Conservation (phyloP, 2,797 vertebrate genomes). For the Toxotes lorentzi region DNA sequence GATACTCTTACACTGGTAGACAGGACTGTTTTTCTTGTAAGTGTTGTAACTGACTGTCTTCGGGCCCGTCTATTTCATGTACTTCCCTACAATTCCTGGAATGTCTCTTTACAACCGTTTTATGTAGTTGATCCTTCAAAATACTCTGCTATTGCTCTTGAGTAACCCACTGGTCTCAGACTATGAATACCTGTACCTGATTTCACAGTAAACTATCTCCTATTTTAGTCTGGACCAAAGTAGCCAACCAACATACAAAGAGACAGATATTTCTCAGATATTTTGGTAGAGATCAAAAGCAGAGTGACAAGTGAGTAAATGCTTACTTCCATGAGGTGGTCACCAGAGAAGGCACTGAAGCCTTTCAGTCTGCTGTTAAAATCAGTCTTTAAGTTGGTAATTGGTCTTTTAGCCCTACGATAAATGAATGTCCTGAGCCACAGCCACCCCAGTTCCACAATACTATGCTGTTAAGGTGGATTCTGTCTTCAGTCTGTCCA, state of each 20-base stretch:
- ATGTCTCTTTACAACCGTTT: constrained; percentile 23
- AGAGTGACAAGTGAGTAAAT: not conserved
- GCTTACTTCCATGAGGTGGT: not conserved
- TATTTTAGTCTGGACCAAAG: not conserved
- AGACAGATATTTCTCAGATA: not conserved
- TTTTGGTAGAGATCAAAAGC: not conserved
- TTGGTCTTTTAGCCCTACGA: not conserved
- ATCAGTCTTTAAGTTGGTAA: not conserved
- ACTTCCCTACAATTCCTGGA: constrained; percentile 10
- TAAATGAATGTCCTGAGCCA: not conserved
- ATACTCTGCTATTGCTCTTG: constrained; percentile 15
- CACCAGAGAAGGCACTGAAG: not conserved
- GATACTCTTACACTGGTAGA: constrained; percentile 30
- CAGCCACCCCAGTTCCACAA: not conserved
- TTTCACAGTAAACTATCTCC: not conserved
- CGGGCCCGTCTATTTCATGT: constrained; percentile 18
- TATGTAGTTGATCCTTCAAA: constrained; percentile 9
- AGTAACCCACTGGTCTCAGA: constrained; percentile 10
- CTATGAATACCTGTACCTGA: not conserved
- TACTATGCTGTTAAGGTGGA: not conserved
- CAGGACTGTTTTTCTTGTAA: constrained; percentile 3
- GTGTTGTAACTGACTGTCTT: constrained; percentile 25
- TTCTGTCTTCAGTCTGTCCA: not conserved
- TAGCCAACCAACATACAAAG: not conserved
- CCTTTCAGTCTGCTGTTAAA: not conserved